Base-by-base conservation (phyloP, 1,140 invertebrate species). In the Drosophila nasuta region DNA sequence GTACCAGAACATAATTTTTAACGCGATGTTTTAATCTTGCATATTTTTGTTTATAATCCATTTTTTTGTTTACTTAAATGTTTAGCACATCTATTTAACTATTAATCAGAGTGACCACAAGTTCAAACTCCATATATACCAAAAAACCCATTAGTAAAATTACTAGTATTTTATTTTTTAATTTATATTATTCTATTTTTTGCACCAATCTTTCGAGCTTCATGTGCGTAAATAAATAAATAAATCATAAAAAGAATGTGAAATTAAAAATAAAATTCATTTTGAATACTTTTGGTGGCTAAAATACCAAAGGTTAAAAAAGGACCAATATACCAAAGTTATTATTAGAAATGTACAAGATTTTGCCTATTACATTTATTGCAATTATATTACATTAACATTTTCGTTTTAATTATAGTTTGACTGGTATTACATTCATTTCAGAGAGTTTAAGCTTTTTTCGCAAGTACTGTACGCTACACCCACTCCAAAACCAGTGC, bases 381-480 rank as follows among this genome's bases (percentile, higher is more conserved):
- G 1, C 17, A 43, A 13, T 30, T 52, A 64, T 6, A 43, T 64
- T 64, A 52, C 25, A 54, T 64, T 52, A 28, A 57, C 13, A 38
- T 41, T 54, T 93, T 94, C 11, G 30, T 6, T 67, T 48, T 58
- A 38, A 13, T 38, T 15, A 66, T 15, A 57, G 1, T 8, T 11
- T 45, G 1, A 13, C n/a, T 8, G n/a, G 43, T 38, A 10, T 58
- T 58, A 59, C 35, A 76, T 56, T 77, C 54, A 85, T 56, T 85
- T 85, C 11, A 81, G 54, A 46, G 54, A 85, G 67, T 95, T 95
- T 41, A 96, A 81, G 45, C 95, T 94, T 79, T 94, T 94, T 93
- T 96, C 95, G 93, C 96, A 97, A 91, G 96, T 96, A 63, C 95
- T 94, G 93, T 96, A 96, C 64, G 96, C 96, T 88, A 96, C 93